Evolutionary conservation across 2,888 invertebrate species (phyloP).

Genomic region (Tolmerus cingulatus): DNA sequence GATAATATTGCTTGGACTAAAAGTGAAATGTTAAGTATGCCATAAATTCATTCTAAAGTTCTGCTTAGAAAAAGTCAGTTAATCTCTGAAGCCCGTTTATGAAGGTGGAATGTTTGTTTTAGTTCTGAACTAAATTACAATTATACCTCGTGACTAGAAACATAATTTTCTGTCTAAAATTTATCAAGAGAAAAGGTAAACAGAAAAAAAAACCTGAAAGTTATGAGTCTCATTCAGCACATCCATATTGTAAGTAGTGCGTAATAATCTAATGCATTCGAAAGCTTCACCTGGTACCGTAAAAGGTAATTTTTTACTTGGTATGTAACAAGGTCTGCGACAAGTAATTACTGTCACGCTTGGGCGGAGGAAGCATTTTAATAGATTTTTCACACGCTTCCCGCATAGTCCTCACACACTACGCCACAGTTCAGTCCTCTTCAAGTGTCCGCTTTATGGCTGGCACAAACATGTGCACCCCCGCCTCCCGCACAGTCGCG

Average conservation of each 20-base stretch:
- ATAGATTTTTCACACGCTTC: conserved; percentile 42
- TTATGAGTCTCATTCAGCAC: background rate
- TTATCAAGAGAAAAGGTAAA: background rate
- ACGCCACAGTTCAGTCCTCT: background rate
- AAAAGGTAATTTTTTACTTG: background rate
- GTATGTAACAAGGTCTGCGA: conserved; percentile 10
- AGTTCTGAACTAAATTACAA: background rate
- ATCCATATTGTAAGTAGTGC: background rate
- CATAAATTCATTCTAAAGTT: background rate
- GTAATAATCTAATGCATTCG: background rate
- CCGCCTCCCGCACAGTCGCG: background rate
- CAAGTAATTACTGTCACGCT: conserved; percentile 36
- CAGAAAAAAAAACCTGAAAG: background rate
- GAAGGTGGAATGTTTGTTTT: background rate
- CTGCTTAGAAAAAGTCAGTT: background rate
- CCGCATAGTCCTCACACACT: background rate
- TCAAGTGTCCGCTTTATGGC: background rate
- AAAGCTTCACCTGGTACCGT: background rate
- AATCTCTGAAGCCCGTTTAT: background rate
- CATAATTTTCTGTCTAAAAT: background rate
- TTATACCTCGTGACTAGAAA: background rate
- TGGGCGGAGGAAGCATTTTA: conserved; percentile 28
- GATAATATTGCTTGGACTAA: too few species aligned
- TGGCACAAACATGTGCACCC: background rate
- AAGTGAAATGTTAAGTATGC: background rate